These are phyloP conservation scores for Schizopygopsis pylzovi DNA, from an alignment of 2,797 vertebrate genomes.

Conservation along the genomic window DNA sequence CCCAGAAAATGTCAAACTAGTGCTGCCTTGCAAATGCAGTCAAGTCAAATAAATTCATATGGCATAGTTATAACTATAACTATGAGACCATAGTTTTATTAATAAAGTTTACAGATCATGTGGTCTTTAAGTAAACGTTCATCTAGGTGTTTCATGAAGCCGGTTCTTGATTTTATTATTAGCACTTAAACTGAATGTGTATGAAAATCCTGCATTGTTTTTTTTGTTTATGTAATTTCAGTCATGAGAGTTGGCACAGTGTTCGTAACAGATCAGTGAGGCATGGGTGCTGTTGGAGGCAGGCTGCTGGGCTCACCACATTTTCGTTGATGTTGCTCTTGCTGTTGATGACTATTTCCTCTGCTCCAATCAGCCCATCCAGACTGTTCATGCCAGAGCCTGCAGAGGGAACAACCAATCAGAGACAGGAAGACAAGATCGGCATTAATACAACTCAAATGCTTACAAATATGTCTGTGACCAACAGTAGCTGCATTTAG, in stretches of 20 bases:
- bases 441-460: neutral
- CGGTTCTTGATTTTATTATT: neutral
- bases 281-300: neutral
- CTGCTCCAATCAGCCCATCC: slow-evolving; percentile 89
- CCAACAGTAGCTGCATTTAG: neutral
- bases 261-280: neutral
- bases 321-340: slow-evolving; percentile 90
- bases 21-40: slow-evolving; percentile 1
- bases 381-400: slow-evolving; percentile 90
- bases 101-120: neutral
- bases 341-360: slow-evolving; percentile 94
- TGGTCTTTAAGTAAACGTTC: neutral
- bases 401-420: slow-evolving; percentile 66
- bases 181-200: neutral
- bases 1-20: neutral
- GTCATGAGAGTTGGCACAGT: neutral
- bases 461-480: neutral
- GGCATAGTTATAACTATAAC: neutral
- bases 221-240: neutral
- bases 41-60: neutral
- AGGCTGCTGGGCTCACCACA: slow-evolving; percentile 81
- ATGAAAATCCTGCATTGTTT: neutral
- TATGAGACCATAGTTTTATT: neutral
- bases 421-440: neutral
- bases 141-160: neutral